Base-by-base conservation (phyloP, 2,113 vertebrate species). In the Steatornis caripensis region DNA sequence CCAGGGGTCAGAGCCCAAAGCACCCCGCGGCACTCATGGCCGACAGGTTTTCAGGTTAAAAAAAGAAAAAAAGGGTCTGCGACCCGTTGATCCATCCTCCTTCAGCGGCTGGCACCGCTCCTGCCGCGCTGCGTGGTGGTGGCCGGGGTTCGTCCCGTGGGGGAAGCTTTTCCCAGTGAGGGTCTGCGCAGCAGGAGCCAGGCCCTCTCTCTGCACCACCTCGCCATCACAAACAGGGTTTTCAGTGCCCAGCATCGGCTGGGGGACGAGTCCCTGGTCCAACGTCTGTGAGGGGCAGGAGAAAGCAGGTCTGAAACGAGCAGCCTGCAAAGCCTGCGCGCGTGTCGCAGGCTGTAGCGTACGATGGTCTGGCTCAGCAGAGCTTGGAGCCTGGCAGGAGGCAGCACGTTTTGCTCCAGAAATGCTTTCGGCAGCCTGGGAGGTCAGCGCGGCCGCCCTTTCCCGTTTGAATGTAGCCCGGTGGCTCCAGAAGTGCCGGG, bases 71-170 rank as follows among this genome's bases (percentile, higher is more conserved):
- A n/a, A n/a, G n/a, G n/a, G n/a, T n/a, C n/a, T n/a, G n/a, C n/a
- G n/a, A n/a, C n/a, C n/a, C n/a, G n/a, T n/a, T n/a, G n/a, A 27
- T 41, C 41, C 2, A 2, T 43, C 18, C 20, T 65, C 12, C 49
- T 51, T 57, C 30, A 10, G n/a, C 1, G 3, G 29, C 78, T 39
- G 43, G 19, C 43, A 29, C 61, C 0, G 1, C 71, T 68, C 72
- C 64, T 26, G 32, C 61, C 0, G 0, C 1, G 2, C 71, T 32
- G 15, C 2, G 0, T 9, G 37, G 55, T 9, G 39, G 18, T 24
- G 75, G 30, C 48, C 0, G 0, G 12, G 29, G 1, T 26, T 36
- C 0, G 0, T 30, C 26, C 14, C 11, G 10, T 2, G 20, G 3
- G 10, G 11, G 36, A 46, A 30, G 53, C 21, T n/a, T 84, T 54